Percentiles rank a stretch among this genome's conserved stretches.
phyloP scores from a whole-genome alignment of 1,140 invertebrate species.

The Camponotus vicinus region DNA sequence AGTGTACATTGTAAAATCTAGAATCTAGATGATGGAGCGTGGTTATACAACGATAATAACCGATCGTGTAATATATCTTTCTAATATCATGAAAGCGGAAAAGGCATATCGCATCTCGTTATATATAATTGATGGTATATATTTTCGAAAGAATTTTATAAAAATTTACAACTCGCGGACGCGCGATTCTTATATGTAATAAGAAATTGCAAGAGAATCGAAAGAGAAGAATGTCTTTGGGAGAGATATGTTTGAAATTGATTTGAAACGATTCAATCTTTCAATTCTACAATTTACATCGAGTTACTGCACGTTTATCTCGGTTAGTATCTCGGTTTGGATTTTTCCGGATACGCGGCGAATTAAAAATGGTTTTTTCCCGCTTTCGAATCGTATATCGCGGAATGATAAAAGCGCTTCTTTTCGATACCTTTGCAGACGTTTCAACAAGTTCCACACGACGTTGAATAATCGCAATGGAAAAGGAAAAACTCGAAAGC shows the following conservation, averaged over 20 bases:
- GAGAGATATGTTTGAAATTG: background rate
- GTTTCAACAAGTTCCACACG: background rate
- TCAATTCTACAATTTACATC: background rate
- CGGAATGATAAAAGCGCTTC: background rate
- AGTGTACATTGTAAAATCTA: too few relatives aligned
- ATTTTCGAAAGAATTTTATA: too few relatives aligned
- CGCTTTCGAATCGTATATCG: background rate
- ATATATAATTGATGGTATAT: too few relatives aligned
- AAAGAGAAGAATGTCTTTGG: background rate
- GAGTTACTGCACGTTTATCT: too few relatives aligned
- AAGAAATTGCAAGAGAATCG: background rate
- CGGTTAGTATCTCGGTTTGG: too few relatives aligned
- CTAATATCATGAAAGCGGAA: too few relatives aligned
- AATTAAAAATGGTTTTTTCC: background rate
- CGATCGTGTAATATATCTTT: too few relatives aligned
- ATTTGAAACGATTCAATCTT: background rate
- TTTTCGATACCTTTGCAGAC: background rate
- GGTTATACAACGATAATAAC: too few relatives aligned
- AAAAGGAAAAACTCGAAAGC: background rate
- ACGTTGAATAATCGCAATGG: conserved; percentile 3
- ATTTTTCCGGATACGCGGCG: background rate
- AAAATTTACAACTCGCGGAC: background rate
- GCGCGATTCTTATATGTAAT: background rate
- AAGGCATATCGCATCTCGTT: too few relatives aligned
- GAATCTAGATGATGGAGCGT: too few relatives aligned